Evolutionary conservation across 2,888 invertebrate genomes (phyloP), one percentile per base, ranked within the genome.

Genomic region (Drosophila tripunctata): DNA sequence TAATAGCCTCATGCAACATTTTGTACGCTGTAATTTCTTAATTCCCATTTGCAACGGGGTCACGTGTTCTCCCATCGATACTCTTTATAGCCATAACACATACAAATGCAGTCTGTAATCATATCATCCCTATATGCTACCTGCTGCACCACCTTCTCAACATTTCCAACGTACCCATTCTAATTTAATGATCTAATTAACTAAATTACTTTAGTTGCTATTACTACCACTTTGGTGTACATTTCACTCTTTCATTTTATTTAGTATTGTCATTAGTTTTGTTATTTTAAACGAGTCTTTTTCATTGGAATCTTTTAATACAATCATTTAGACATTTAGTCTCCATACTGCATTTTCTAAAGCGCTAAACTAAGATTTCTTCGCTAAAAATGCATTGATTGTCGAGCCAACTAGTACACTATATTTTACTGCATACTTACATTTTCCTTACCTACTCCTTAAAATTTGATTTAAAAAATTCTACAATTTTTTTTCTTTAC

Each of bases 11-110:
- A 17, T 60, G 47, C 40, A 31, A 48, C 54, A 50, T 43, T 62
- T 48, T 48, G 30, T 71, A 36, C 48, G 22, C 27, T 67, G 43
- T 82, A 85, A 79, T 85, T 85, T 78, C 79, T 79, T 75, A 38
- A 85, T 79, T 82, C 57, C 40, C 27, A 21, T 47, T 40, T 61
- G 40, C 8, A 50, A 57, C 50, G 21, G 41, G n/a, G 30, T n/a
- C 52, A 66, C 66, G 66, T 51, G 22, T 22, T 57, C 5, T 36
- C n/a, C 69, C 17, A 72, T 55, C 41, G 50, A 54, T 58, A 22
- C 8, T 6, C 4, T 31, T 31, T 19, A 14, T 33, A 27, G 36
- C 7, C 21, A 35, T 14, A 8, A 8, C 0, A 4, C 7, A n/a
- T n/a, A n/a, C n/a, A n/a, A n/a, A n/a, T n/a, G n/a, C n/a, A n/a